Conservation (phyloP, 2,797 vertebrate species). For the Pipistrellus kuhlii region DNA sequence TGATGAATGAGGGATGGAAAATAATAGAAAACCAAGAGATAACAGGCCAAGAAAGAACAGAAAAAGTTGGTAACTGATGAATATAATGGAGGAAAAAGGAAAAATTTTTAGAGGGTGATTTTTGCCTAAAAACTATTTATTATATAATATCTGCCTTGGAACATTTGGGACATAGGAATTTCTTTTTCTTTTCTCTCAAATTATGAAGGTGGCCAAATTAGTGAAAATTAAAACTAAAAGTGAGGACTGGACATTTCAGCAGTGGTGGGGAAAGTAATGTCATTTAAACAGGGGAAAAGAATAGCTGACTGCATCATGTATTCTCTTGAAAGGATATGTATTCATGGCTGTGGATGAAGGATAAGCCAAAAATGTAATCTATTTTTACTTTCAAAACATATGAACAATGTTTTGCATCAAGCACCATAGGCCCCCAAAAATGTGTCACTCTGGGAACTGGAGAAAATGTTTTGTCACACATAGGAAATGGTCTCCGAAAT, state of each 20-base stretch:
- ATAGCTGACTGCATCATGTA: neutral
- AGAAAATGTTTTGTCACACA: slow-evolving; percentile 34
- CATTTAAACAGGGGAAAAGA: neutral
- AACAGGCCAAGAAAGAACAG: neutral
- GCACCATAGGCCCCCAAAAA: neutral
- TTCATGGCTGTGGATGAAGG: neutral
- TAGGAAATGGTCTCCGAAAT: slow-evolving; percentile 54
- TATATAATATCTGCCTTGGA: neutral
- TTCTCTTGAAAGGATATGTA: neutral
- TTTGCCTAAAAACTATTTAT: neutral
- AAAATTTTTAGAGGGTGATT: neutral
- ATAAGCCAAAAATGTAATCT: neutral
- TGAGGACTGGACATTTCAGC: neutral
- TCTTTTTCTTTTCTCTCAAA: neutral
- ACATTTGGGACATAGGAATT: neutral
- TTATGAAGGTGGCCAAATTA: neutral
- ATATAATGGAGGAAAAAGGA: neutral
- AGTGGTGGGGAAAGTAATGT: neutral
- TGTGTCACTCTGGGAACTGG: neutral
- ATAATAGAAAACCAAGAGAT: neutral
- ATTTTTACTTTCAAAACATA: slow-evolving; percentile 21
- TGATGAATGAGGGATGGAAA: neutral
- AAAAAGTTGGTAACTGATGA: neutral
- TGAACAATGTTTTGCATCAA: neutral
- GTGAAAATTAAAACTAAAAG: neutral